Conservation (phyloP, 2,113 vertebrate genomes). For the Columbina picui region DNA sequence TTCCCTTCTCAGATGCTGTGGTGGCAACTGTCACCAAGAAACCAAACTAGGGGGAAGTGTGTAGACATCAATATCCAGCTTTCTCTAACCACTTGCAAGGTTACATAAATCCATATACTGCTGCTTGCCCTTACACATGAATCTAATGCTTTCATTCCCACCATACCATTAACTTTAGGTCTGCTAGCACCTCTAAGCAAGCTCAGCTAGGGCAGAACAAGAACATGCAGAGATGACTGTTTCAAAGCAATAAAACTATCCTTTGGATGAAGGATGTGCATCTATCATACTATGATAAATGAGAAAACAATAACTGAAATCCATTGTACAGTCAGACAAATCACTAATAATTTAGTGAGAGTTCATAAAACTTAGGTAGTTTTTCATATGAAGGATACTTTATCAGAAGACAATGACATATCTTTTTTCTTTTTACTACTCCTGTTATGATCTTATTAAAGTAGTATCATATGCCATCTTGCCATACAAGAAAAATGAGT, state of each 20-base stretch:
- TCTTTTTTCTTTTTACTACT: not conserved
- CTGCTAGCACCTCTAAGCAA: not conserved
- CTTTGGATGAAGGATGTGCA: not conserved
- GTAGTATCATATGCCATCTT: not conserved
- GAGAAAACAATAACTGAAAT: not conserved
- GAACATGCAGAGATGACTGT: not conserved
- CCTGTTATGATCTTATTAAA: not conserved
- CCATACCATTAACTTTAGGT: not conserved
- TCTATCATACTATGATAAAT: not conserved
- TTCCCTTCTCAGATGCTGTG: not conserved
- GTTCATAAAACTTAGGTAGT: not conserved
- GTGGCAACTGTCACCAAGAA: not conserved
- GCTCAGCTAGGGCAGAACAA: not conserved
- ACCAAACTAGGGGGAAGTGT: not conserved
- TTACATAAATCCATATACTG: not conserved
- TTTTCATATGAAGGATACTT: not conserved
- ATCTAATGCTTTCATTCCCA: not conserved
- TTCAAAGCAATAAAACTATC: not conserved
- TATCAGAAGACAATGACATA: not conserved
- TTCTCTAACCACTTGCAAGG: not conserved
- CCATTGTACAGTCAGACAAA: not conserved
- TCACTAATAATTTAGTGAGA: not conserved
- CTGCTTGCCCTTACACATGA: not conserved
- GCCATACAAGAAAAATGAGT: not conserved
- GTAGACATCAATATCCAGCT: not conserved